phyloP scores from a whole-genome alignment of 2,113 vertebrate species.

The Montifringilla adamsi region DNA sequence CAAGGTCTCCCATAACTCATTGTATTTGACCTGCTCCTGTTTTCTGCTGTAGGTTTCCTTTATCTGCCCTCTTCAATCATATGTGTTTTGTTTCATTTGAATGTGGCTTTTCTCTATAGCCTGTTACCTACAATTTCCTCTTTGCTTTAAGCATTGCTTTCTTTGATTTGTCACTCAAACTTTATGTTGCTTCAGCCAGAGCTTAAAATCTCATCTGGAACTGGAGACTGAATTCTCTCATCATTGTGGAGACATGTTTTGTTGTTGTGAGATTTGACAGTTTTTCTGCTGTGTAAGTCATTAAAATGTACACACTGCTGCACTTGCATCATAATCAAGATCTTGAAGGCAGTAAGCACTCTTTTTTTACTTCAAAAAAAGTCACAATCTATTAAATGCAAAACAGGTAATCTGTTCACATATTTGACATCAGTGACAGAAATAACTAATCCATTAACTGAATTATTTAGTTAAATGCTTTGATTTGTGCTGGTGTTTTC shows the following conservation, averaged over 20 bases:
- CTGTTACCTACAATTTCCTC: not conserved
- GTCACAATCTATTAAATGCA: not conserved
- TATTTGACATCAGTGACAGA: not conserved
- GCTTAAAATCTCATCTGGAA: not conserved
- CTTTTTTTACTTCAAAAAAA: not conserved
- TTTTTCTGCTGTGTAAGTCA: not conserved
- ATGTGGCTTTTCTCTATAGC: not conserved
- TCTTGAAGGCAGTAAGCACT: not conserved
- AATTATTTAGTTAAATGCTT: not conserved
- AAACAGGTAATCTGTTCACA: not conserved
- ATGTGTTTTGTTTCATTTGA: conserved; percentile 10
- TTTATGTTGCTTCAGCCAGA: not conserved
- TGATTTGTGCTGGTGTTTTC: not conserved
- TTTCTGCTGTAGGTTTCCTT: conserved; percentile 18
- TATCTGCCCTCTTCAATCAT: conserved; percentile 25
- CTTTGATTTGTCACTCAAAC: conserved; percentile 50
- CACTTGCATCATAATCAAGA: not conserved
- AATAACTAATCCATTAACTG: not conserved
- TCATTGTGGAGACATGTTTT: not conserved
- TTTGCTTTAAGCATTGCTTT: conserved; percentile 10
- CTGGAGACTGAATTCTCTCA: not conserved
- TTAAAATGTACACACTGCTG: not conserved
- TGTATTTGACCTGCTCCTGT: not conserved
- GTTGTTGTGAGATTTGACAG: not conserved
- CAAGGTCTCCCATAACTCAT: conserved; percentile 4